Evolutionary conservation across 1,140 invertebrate species (phyloP).

Genomic region (Anoplophora glabripennis): DNA sequence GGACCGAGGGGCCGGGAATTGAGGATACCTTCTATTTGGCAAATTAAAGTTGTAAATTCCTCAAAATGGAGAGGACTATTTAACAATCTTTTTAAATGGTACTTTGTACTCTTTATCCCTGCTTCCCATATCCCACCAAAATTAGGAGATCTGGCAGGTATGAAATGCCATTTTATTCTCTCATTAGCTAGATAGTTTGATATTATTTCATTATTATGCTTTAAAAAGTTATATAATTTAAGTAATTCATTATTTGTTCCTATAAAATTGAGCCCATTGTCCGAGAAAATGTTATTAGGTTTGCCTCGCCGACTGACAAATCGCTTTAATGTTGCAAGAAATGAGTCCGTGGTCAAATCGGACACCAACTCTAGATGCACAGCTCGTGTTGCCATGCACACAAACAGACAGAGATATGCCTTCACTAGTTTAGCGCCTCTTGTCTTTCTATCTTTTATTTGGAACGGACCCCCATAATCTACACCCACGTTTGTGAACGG

Average conservation of each 20-base stretch:
- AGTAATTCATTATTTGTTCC: constrained; percentile 14
- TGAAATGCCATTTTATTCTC: neutral
- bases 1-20: constrained; percentile 30
- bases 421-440: neutral
- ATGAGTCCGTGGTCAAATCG: constrained; percentile 29
- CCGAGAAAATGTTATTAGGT: constrained; percentile 19
- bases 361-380: constrained; percentile 44
- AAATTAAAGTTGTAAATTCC: too few species aligned
- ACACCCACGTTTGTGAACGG: constrained; percentile 34
- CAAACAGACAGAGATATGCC: constrained; percentile 6
- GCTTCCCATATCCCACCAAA: too few species aligned
- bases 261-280: constrained; percentile 29
- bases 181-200: neutral
- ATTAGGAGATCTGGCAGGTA: too few species aligned
- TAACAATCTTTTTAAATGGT: too few species aligned
- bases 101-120: too few species aligned
- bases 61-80: too few species aligned
- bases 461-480: constrained; percentile 35
- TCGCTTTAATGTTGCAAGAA: constrained; percentile 33
- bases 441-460: constrained; percentile 7
- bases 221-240: neutral
- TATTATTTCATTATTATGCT: neutral
- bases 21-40: constrained; percentile 18
- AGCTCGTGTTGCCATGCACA: constrained; percentile 28
- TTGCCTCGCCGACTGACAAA: constrained; percentile 32